These are phyloP conservation scores for Herminia tarsipennalis DNA, from an alignment of 2,888 invertebrate genomes.

Conservation along the genomic window DNA sequence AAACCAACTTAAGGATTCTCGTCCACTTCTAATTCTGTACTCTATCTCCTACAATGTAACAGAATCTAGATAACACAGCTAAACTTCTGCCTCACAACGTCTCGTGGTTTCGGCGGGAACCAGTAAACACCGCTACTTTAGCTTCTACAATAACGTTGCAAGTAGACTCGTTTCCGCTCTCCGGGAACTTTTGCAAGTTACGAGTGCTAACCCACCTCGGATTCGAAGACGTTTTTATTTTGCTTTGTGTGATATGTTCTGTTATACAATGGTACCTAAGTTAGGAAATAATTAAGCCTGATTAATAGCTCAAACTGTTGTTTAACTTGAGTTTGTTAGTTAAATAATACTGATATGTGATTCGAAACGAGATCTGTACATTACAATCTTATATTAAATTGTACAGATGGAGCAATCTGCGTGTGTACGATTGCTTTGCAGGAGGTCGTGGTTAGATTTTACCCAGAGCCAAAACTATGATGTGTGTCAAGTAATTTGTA, in stretches of 20 bases:
- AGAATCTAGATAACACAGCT: constrained; percentile 1
- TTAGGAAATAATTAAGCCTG: constrained; percentile 3
- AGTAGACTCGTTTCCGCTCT: constrained; percentile 54
- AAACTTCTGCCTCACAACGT: constrained; percentile 23
- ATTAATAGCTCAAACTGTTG: neutral
- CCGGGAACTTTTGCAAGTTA: constrained; percentile 47
- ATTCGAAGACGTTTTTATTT: constrained; percentile 41
- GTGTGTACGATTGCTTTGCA: too few relatives aligned
- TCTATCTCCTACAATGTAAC: neutral
- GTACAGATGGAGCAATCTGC: too few relatives aligned
- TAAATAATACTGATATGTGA: neutral
- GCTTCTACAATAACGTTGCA: constrained; percentile 58
- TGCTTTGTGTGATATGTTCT: constrained; percentile 24
- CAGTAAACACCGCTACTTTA: constrained; percentile 55
- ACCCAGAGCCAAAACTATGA: too few relatives aligned
- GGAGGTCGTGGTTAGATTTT: too few relatives aligned
- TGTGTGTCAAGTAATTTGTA: too few relatives aligned
- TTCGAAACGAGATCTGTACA: neutral
- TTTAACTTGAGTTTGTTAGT: neutral
- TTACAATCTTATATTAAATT: neutral
- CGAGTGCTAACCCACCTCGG: constrained; percentile 38
- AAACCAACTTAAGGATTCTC: neutral
- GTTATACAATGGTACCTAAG: constrained; percentile 9
- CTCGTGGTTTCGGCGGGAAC: constrained; percentile 24
- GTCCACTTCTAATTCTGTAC: neutral